Base-by-base conservation (phyloP, 2,797 vertebrate genomes). In the Propithecus deckenii region DNA sequence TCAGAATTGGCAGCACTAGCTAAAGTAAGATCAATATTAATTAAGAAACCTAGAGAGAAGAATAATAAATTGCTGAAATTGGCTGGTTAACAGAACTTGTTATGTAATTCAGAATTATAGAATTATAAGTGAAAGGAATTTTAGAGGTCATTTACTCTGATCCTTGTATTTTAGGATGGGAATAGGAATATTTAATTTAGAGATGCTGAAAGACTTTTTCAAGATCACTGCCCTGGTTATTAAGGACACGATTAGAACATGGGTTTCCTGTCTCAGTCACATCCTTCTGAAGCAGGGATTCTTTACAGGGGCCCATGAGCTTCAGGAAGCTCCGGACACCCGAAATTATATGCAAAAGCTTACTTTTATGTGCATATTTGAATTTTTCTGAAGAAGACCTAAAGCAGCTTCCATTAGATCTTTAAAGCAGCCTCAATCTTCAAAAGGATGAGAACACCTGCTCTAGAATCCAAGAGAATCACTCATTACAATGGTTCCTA, bases 1-100 rank as follows among this genome's bases (percentile, higher is more conserved):
- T 90, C 48, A 78, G 11, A 97, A 93, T 90, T 90, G 94, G 81
- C 87, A 94, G 85, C 76, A 83, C 84, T 88, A 86, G 92, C 92
- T 96, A 95, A 97, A 97, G 85, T 57, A 88, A 93, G 87, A 96
- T 98, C 97, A 94, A 97, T 97, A 96, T 94, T 96, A 96, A 96
- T 97, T 97, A 97, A 95, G 94, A 94, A 94, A 87, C 50, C 76
- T 48, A 88, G 28, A 55, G 41, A 95, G 59, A 81, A 95, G 87
- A 85, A 88, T 57, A 97, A 97, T 96, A 97, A 98, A 96, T 83
- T 93, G 86, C 57, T 83, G 85, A 90, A 87, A 92, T 38, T 75
- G 30, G 86, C 86, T 93, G 72, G 46, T 94, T 86, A 86, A 90
- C 32, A 88, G 85, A 96, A 79, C 28, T 69, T 72, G 55, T 52